Percentiles rank a stretch among this genome's conserved stretches.
Evolutionary conservation across 1,140 invertebrate genomes (phyloP).

Genomic region (Portunus trituberculatus): DNA sequence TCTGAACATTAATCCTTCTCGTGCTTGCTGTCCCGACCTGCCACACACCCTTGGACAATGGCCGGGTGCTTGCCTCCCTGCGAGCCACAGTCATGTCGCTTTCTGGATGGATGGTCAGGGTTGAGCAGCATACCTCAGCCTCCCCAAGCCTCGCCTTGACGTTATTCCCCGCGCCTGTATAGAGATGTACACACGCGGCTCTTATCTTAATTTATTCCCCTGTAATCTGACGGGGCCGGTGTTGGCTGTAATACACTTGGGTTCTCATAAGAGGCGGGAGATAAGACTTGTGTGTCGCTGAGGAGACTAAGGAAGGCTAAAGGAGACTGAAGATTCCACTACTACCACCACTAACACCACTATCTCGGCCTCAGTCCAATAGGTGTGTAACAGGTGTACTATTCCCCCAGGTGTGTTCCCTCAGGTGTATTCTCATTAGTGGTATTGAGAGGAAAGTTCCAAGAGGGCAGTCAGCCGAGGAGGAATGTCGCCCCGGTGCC

Average conservation of each 20-base stretch:
- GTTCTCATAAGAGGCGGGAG: neutral
- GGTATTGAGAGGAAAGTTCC: neutral
- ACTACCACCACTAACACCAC: neutral
- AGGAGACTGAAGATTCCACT: neutral
- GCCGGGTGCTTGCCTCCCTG: neutral
- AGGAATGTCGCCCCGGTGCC: neutral
- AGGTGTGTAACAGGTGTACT: too few species aligned
- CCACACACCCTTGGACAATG: neutral
- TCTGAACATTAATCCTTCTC: neutral
- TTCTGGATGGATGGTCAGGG: neutral
- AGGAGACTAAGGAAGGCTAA: neutral
- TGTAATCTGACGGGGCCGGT: neutral
- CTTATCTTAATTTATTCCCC: neutral
- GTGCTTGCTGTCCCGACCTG: neutral
- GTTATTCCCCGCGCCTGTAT: neutral
- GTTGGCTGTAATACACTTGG: constrained; percentile 9
- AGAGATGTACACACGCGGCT: neutral
- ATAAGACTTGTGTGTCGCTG: neutral
- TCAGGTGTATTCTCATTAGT: neutral
- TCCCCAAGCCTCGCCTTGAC: neutral
- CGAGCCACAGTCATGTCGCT: neutral
- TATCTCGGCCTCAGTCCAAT: neutral
- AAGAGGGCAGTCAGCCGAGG: neutral
- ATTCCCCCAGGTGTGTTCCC: neutral
- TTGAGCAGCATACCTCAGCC: neutral